Base-by-base conservation (phyloP, 2,797 vertebrate species). In the Simalia tracyae region DNA sequence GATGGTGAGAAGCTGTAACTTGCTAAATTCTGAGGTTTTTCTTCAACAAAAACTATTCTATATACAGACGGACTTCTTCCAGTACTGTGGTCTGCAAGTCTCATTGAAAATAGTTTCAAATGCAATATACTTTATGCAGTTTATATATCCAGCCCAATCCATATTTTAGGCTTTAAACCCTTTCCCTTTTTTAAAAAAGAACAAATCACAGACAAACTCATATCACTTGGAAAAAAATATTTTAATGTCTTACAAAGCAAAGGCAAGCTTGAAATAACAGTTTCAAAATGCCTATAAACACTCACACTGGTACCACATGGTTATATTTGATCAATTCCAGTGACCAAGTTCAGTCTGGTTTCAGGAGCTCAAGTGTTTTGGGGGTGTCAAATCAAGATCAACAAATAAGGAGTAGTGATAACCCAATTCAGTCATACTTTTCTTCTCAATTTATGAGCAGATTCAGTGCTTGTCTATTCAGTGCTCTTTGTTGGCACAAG, bases 1-100 rank as follows among this genome's bases (percentile, higher is more conserved):
- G 96, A 96, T 97, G 94, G 94, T 92, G 91, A 97, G 93, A 96
- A 96, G 91, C 94, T 96, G 87, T 95, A 96, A 97, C n/a, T 86
- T 95, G 93, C 93, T 95, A 91, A 96, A 96, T 96, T 96, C 88
- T 97, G 96, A 97, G 96, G 96, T 97, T 95, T 97, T 90, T 95
- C 92, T 96, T 89, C 86, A 92, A 96, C 96, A 97, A 96, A 97
- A 97, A 95, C 95, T 92, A 89, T 97, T 96, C 92, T 96, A 91
- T 97, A 95, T 87, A 95, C 94, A 96, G 88, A 94, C 91, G 94
- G 92, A 95, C 92, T 93, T 96, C 93, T 93, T 96, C 95, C 93
- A 96, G 88, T 93, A 88, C 90, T 94, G 96, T 96, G 96, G 96
- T 97, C 93, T 96, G 89, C 91, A 96, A 94, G 90, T 95, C 94